Evolutionary conservation across 2,113 vertebrate species (phyloP), one percentile per base, ranked within the genome.

Genomic region (Larimichthys crocea): DNA sequence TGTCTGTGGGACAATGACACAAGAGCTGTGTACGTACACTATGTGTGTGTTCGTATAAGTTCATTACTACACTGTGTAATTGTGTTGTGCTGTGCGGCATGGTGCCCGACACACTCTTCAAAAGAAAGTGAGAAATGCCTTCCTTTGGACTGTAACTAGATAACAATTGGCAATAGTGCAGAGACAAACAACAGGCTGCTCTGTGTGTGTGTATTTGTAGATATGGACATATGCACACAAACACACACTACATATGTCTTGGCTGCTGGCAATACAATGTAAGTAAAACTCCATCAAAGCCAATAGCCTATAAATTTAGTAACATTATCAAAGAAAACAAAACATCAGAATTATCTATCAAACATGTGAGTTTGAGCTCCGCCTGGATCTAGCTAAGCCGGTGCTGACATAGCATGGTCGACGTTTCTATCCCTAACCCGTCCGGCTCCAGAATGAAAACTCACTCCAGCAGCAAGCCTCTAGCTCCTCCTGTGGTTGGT

Each of bases 381-480:
- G 66, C 56, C 66, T 71, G 44, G 24, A 53, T 82, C 46, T 19
- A 60, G 64, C 74, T 79, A 68, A 79, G 35, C 49, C 67, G 42
- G 86, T 55, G 56, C 35, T 26, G n/a, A 49, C 64, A 85, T 2
- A 48, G 53, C 26, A 50, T 31, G 55, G 53, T 9, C 46, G 46
- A 48, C 72, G 60, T 26, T 82, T 80, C 84, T 76, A 80, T 70
- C 80, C 76, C 62, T 74, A 76, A 71, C 72, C 55, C 53, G 29
- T 72, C 49, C 70, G 61, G 80, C n/a, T 66, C 59, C 63, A 78
- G 69, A 86, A 75, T 74, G 81, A 84, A 86, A 88, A 95, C 94
- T 95, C 92, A 95, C 95, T 86, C 72, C 87, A 90, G 82, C 85
- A 87, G 88, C 84, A 88, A 89, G 84, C 84, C 89, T 91, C 90